Conservation (phyloP, 2,797 vertebrate genomes). For the Crax fasciolata region DNA sequence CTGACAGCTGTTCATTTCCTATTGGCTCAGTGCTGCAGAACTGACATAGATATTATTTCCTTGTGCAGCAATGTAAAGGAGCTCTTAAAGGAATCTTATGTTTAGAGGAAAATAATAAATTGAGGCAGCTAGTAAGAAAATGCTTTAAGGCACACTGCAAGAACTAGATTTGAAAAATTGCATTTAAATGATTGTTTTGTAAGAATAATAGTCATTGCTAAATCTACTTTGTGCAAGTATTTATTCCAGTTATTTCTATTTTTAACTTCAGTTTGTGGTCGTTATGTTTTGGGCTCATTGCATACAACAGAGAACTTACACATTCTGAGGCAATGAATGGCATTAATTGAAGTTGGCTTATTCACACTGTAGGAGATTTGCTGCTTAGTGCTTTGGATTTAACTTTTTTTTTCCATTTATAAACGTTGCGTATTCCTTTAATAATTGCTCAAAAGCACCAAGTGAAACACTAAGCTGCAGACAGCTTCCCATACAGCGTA, state of each 20-base stretch:
- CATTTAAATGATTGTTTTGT: neutral
- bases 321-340: conserved; percentile 74
- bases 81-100: neutral
- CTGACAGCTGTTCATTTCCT: neutral
- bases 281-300: conserved; percentile 76
- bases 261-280: conserved; percentile 79
- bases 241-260: neutral
- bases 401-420: neutral
- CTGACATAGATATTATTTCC: neutral
- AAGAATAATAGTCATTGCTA: neutral
- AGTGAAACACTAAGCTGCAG: conserved; percentile 11
- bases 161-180: neutral
- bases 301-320: conserved; percentile 72
- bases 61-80: neutral
- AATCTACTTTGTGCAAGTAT: neutral
- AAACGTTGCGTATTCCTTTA: conserved; percentile 16
- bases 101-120: neutral
- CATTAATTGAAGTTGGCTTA: conserved; percentile 73
- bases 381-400: neutral
- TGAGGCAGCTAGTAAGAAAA: neutral
- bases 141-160: neutral
- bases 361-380: conserved; percentile 74
- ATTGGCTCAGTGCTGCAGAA: neutral
- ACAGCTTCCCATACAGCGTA: neutral
- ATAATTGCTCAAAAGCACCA: conserved; percentile 16